phyloP scores from a whole-genome alignment of 2,797 vertebrate species.

The Mormyrus proboscirostris region DNA sequence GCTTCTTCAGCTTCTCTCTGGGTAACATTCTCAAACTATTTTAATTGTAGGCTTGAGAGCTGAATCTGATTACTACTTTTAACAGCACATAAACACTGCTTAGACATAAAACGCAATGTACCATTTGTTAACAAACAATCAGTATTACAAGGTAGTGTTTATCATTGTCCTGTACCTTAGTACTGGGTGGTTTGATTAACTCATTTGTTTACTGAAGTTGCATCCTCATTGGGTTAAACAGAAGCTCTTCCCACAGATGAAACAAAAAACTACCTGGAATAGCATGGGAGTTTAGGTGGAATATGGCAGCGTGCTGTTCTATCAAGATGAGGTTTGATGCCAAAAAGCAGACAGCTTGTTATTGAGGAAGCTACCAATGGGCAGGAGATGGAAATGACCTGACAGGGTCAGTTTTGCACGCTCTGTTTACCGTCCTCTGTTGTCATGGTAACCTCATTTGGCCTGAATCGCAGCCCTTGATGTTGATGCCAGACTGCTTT shows the following conservation, averaged over 20 bases:
- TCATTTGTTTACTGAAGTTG: not conserved
- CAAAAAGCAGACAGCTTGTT: not conserved
- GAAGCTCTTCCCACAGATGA: not conserved
- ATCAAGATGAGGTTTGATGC: not conserved
- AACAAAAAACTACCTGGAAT: not conserved
- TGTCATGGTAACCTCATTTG: constrained; percentile 12
- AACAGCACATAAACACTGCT: not conserved
- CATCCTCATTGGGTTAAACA: not conserved
- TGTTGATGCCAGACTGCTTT: not conserved
- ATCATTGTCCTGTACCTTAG: not conserved
- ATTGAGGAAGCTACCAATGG: constrained; percentile 5
- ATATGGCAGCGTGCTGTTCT: not conserved
- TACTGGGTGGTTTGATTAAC: not conserved
- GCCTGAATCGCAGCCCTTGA: not conserved
- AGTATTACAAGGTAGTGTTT: not conserved
- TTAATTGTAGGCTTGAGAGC: not conserved
- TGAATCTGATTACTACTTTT: not conserved
- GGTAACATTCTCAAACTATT: not conserved
- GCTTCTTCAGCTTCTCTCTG: not conserved
- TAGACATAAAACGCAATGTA: not conserved
- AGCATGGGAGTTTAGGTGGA: not conserved
- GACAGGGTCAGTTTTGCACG: not conserved
- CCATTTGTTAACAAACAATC: not conserved
- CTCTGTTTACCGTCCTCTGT: constrained; percentile 4
- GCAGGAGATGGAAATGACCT: constrained; percentile 10